Evolutionary conservation across 2,888 invertebrate species (phyloP), one percentile per base, ranked within the genome.

Genomic region (Erebia epiphron): DNA sequence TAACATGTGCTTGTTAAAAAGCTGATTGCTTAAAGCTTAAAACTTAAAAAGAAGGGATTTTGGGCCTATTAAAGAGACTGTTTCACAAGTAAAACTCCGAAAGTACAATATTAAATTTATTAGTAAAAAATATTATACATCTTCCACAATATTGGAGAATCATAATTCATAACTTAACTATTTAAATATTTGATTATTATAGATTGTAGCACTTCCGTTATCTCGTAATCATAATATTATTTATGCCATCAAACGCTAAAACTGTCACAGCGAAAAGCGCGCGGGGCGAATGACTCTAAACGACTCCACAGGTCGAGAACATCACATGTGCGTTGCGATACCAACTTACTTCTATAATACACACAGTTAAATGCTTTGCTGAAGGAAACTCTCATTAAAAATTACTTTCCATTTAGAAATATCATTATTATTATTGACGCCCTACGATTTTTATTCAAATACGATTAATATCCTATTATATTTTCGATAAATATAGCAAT

Each of bases 111-210:
- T 92, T 93, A 93, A 93, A 93, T 93, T 93, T 93, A 93, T 93
- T 93, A 93, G 93, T 93, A 93, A 92, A 93, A 92, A 93, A 93
- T 93, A 93, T 93, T 91, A 93, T 93, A 92, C 93, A 92, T 93
- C 92, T 92, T 92, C 93, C 93, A 92, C 91, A 92, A 92, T 92
- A 91, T 91, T 90, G 93, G 92, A 92, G 91, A 93, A 92, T 91
- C 86, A 90, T 92, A 92, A 92, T 92, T 92, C 86, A 90, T 92
- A 92, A 92, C 92, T 92, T 92, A 92, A 91, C 89, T 90, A 87
- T 85, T 90, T 90, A 89, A 90, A 90, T 89, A 92, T 91, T 91
- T 91, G 91, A 92, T 91, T 91, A 92, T 91, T 82, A 90, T 88
- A 91, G 90, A 89, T 90, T 91, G 90, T 88, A 92, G 92, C 92